These are phyloP conservation scores for Enoplosus armatus DNA, from an alignment of 2,797 vertebrate species.

Conservation along the genomic window DNA sequence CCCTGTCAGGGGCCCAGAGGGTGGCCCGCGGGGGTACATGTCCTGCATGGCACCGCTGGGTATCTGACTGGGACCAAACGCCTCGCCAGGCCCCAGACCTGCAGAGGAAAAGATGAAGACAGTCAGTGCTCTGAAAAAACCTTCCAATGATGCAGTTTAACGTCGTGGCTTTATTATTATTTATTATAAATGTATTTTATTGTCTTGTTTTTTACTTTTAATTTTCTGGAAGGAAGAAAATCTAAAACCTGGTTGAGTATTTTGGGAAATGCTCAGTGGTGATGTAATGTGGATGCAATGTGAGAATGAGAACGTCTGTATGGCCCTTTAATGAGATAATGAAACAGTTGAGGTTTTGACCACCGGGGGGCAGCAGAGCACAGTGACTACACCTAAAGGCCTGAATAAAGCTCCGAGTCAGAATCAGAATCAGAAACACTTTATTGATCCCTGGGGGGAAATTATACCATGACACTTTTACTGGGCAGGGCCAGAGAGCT, in stretches of 20 bases:
- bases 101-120: slow-evolving; percentile 35
- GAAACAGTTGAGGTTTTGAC: not conserved
- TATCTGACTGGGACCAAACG: slow-evolving; percentile 91
- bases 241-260: not conserved
- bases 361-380: slow-evolving; percentile 69
- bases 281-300: slow-evolving; percentile 32
- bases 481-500: not conserved
- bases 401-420: no score
- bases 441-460: no score
- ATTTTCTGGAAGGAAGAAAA: not conserved
- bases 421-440: no score
- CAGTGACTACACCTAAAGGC: not conserved
- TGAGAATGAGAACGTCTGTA: not conserved
- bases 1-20: slow-evolving; percentile 86
- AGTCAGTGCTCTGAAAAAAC: not conserved
- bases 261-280: not conserved
- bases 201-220: not conserved
- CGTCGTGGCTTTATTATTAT: not conserved
- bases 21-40: slow-evolving; percentile 88
- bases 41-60: slow-evolving; percentile 91
- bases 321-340: not conserved
- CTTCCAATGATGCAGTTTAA: not conserved
- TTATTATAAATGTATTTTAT: no score
- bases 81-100: slow-evolving; percentile 75
- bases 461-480: no score